These are phyloP conservation scores for Leucoptera coffeella DNA, from an alignment of 2,888 invertebrate species.

Conservation along the genomic window DNA sequence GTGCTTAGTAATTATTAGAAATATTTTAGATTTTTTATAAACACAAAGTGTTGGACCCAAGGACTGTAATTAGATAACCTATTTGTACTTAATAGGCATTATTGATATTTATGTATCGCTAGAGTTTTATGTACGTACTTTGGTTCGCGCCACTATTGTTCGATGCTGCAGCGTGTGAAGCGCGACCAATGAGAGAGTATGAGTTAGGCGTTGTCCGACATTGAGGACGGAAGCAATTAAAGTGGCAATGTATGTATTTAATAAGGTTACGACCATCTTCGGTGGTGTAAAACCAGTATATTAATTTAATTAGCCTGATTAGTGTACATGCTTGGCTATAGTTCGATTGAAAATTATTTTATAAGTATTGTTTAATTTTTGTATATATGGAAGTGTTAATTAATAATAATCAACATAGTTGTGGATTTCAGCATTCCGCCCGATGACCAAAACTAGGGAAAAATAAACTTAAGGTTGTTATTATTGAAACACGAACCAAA, in stretches of 20 bases:
- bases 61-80: slow-evolving; percentile 14
- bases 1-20: slow-evolving; percentile 12
- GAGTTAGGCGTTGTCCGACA: no score
- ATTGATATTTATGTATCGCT: slow-evolving; percentile 37
- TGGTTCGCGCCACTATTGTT: no score
- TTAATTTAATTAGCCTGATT: no score
- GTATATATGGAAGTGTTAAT: slow-evolving; percentile 36
- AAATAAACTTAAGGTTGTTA: slow-evolving; percentile 30
- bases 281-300: slow-evolving; percentile 2
- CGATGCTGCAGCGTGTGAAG: no score
- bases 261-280: no score
- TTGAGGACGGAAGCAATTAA: no score
- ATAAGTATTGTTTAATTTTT: slow-evolving; percentile 41
- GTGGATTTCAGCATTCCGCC: slow-evolving; percentile 56
- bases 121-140: no score
- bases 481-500: slow-evolving; percentile 8
- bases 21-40: slow-evolving; percentile 15
- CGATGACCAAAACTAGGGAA: slow-evolving; percentile 50
- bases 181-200: no score
- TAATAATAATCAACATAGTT: slow-evolving; percentile 52
- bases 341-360: no score
- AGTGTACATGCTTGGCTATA: no score
- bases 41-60: slow-evolving; percentile 35
- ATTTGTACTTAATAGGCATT: slow-evolving; percentile 36
- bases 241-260: no score